A percentile compares a stretch with the other conserved stretches of the same genome.
Conservation (phyloP, 2,797 vertebrate genomes). For the Microhierax caerulescens region DNA sequence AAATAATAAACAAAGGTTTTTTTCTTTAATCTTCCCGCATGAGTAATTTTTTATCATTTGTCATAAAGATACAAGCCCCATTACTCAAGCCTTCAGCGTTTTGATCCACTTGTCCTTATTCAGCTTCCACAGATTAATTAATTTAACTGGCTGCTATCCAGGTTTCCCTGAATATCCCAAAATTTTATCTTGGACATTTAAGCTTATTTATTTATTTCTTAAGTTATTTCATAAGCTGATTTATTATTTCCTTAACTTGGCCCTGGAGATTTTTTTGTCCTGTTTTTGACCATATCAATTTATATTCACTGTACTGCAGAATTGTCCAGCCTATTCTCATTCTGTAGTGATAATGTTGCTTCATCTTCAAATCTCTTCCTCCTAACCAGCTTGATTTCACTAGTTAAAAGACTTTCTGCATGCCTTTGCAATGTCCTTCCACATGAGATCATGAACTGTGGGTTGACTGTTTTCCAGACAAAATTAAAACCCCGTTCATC, state of each 20-base stretch:
- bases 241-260: conserved; percentile 4
- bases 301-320: background rate
- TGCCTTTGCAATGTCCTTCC: conserved; percentile 60
- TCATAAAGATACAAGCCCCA: background rate
- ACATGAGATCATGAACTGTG: background rate
- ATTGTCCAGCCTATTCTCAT: background rate
- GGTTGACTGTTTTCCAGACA: conserved; percentile 55
- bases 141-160: background rate
- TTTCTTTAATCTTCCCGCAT: background rate
- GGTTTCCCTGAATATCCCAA: background rate
- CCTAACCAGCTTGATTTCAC: background rate
- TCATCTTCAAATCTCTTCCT: background rate
- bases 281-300: background rate
- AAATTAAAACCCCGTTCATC: conserved; percentile 74
- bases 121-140: conserved; percentile 10
- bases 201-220: background rate
- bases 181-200: background rate
- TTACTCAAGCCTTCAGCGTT: conserved; percentile 13
- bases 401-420: background rate
- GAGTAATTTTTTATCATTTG: background rate
- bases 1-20: background rate
- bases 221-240: too few species aligned
- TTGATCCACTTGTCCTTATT: background rate
- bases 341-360: background rate
- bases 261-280: background rate